phyloP scores from a whole-genome alignment of 1,140 invertebrate genomes.

The Cotesia chilonis region DNA sequence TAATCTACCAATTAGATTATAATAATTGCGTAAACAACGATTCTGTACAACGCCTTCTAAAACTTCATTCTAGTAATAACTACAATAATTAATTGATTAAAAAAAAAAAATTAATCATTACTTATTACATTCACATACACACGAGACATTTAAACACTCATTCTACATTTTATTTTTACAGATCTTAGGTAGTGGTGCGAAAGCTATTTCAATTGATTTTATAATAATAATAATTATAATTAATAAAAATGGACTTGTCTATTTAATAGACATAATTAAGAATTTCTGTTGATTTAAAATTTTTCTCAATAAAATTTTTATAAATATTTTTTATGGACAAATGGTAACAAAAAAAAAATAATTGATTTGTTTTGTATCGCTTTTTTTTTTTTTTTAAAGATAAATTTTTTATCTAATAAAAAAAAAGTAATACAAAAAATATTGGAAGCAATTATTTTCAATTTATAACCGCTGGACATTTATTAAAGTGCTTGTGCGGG shows the following conservation, averaged over 20 bases:
- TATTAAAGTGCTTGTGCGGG: too few species aligned
- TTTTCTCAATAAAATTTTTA: not conserved
- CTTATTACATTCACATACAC: not conserved
- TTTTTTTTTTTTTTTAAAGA: too few species aligned
- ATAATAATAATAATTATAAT: not conserved
- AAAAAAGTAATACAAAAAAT: too few species aligned
- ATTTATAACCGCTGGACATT: too few species aligned
- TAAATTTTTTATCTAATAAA: too few species aligned
- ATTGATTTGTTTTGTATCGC: too few species aligned
- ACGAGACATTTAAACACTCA: not conserved
- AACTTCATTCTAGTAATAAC: constrained; percentile 9
- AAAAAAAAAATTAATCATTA: not conserved
- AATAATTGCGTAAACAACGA: not conserved
- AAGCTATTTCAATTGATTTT: not conserved
- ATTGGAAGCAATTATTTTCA: too few species aligned
- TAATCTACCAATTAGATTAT: not conserved
- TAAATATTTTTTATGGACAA: too few species aligned
- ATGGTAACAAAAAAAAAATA: too few species aligned
- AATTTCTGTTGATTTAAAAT: not conserved
- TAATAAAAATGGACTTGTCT: constrained; percentile 2
- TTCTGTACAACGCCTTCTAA: constrained; percentile 12
- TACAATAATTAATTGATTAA: not conserved
- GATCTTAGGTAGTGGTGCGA: constrained; percentile 15
- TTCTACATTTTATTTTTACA: not conserved
- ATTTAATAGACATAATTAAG: constrained; percentile 2